Evolutionary conservation across 1,140 invertebrate species (phyloP).

Genomic region (Pseudomyrmex sp.): DNA sequence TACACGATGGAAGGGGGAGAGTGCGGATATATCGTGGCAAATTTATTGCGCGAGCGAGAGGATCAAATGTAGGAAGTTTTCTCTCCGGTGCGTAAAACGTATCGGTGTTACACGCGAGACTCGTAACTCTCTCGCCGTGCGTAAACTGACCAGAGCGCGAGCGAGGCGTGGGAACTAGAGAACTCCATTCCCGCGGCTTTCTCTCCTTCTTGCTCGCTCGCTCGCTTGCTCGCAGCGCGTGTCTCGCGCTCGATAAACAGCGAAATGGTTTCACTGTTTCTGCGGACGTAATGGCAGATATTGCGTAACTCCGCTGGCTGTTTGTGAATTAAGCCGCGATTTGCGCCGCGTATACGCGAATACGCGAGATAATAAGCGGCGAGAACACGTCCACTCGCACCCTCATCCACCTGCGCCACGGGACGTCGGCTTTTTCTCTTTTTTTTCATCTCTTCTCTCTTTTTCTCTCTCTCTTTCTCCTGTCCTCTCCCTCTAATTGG

Average conservation of each 20-base stretch:
- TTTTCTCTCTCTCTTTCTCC: too few relatives aligned
- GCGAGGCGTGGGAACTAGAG: constrained; percentile 59
- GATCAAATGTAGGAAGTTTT: background rate
- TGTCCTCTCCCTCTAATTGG: constrained; percentile 11
- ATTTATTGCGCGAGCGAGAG: constrained; percentile 1
- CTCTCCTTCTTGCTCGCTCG: background rate
- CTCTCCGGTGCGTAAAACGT: background rate
- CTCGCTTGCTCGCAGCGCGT: background rate
- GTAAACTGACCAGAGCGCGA: constrained; percentile 25
- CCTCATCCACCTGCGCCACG: constrained; percentile 17
- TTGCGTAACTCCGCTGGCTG: constrained; percentile 43
- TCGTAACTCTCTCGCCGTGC: constrained; percentile 17
- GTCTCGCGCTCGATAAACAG: constrained; percentile 7
- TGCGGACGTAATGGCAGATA: constrained; percentile 34
- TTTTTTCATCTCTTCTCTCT: too few relatives aligned
- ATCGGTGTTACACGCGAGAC: background rate
- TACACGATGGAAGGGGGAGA: background rate
- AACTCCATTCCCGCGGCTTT: constrained; percentile 44
- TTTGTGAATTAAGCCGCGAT: constrained; percentile 60
- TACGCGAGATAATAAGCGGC: constrained; percentile 19
- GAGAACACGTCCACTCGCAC: constrained; percentile 11
- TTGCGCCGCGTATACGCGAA: constrained; percentile 1
- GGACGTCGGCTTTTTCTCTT: constrained; percentile 7
- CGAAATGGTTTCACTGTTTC: constrained; percentile 44
- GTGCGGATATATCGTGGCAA: background rate